These are phyloP conservation scores for Andrena cerasifolii DNA, from an alignment of 1,140 invertebrate species.

Conservation along the genomic window DNA sequence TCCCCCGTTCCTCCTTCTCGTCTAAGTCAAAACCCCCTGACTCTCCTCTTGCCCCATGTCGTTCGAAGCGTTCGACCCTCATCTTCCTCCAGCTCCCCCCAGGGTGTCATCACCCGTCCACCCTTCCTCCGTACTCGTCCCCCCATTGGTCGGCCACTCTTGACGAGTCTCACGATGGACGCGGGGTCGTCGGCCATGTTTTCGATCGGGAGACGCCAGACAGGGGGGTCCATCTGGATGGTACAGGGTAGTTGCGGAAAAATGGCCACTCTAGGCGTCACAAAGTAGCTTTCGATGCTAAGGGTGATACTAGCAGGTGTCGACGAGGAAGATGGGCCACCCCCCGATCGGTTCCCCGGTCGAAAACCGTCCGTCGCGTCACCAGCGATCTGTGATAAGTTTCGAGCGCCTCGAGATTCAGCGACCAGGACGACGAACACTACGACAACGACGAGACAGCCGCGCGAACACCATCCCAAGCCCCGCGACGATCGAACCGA, in stretches of 20 bases:
- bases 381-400: conserved; percentile 63
- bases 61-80: conserved; percentile 20
- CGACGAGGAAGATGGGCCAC: background rate
- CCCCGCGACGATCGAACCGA: conserved; percentile 11
- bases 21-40: conserved; percentile 71
- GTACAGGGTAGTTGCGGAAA: background rate
- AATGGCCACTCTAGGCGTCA: background rate
- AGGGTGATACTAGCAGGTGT: too few relatives aligned
- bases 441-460: conserved; percentile 59
- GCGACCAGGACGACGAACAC: conserved; percentile 39
- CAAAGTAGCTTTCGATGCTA: too few relatives aligned
- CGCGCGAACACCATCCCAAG: conserved; percentile 19
- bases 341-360: background rate
- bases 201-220: conserved; percentile 6
- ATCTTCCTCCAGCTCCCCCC: background rate
- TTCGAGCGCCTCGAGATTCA: conserved; percentile 23
- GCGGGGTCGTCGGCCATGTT: conserved; percentile 16
- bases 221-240: background rate
- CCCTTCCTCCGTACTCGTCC: conserved; percentile 6
- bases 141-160: conserved; percentile 23
- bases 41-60: conserved; percentile 27
- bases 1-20: conserved; percentile 61
- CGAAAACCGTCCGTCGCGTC: conserved; percentile 23
- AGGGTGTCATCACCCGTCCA: background rate
- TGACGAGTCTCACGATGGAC: conserved; percentile 43